phyloP scores from a whole-genome alignment of 35 echinoderm and acorn worm species.

The Ophiothrix spiculata region DNA sequence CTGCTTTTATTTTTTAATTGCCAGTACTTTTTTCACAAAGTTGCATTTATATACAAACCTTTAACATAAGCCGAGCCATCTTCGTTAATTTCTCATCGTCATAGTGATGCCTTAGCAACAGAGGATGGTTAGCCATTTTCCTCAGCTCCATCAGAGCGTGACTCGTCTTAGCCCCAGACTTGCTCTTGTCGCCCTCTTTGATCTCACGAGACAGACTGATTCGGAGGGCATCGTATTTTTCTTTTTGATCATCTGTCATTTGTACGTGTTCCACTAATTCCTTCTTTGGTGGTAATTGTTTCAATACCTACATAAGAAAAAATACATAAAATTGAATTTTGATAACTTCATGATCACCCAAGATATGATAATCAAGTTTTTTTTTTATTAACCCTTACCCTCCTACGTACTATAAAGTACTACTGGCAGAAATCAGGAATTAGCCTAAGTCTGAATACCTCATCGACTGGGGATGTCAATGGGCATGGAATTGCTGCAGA shows the following conservation, averaged over 20 bases:
- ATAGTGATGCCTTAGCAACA: conserved; percentile 68
- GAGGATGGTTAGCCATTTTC: conserved; percentile 83
- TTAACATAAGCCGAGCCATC: conserved; percentile 92
- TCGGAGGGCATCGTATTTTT: conserved; percentile 54
- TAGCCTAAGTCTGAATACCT: too few species aligned
- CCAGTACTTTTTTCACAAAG: too few species aligned
- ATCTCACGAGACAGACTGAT: conserved; percentile 31
- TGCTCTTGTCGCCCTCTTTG: neutral
- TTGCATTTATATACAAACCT: too few species aligned
- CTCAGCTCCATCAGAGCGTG: conserved; percentile 90
- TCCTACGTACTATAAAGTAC: too few species aligned
- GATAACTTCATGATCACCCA: too few species aligned
- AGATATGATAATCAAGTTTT: too few species aligned
- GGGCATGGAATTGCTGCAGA: too few species aligned
- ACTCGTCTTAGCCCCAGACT: conserved; percentile 23
- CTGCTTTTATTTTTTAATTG: too few species aligned
- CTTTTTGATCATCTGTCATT: conserved; percentile 52
- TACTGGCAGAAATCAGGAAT: too few species aligned
- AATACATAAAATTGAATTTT: neutral
- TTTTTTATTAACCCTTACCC: too few species aligned
- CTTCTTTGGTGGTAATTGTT: conserved; percentile 74
- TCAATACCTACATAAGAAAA: conserved; percentile 62
- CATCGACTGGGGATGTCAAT: too few species aligned
- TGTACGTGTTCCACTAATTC: conserved; percentile 52
- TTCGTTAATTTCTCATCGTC: conserved; percentile 65